These are phyloP conservation scores for Sternotherus odoratus DNA, from an alignment of 2,797 vertebrate genomes.

Conservation along the genomic window DNA sequence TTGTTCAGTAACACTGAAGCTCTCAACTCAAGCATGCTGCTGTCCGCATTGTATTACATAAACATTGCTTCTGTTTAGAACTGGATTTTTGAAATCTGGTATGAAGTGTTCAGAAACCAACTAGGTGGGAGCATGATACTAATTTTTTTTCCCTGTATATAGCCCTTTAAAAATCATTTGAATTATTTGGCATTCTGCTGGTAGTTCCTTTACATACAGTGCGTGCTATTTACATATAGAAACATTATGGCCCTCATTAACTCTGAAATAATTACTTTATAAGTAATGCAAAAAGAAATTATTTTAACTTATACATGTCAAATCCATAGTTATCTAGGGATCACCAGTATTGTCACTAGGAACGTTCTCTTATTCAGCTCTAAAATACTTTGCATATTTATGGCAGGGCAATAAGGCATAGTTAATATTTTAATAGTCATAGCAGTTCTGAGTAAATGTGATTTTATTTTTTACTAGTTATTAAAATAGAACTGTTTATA, in stretches of 20 bases:
- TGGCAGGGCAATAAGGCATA: background rate
- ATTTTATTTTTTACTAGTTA: background rate
- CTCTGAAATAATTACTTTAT: background rate
- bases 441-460: background rate
- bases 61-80: no score
- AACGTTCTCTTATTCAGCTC: background rate
- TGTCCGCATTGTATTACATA: no score
- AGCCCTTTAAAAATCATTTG: background rate
- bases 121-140: background rate
- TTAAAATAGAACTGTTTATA: background rate
- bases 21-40: no score
- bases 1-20: background rate
- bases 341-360: background rate
- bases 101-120: background rate
- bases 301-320: background rate
- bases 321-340: background rate
- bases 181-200: background rate
- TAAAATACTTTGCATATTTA: background rate
- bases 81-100: background rate
- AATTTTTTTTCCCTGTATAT: background rate
- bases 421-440: background rate
- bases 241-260: background rate
- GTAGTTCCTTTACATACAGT: background rate
- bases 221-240: background rate
- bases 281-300: background rate